Percentiles rank a stretch among this genome's conserved stretches.
Conservation (phyloP, 2,113 vertebrate genomes). For the Entomyzon cyanotis region DNA sequence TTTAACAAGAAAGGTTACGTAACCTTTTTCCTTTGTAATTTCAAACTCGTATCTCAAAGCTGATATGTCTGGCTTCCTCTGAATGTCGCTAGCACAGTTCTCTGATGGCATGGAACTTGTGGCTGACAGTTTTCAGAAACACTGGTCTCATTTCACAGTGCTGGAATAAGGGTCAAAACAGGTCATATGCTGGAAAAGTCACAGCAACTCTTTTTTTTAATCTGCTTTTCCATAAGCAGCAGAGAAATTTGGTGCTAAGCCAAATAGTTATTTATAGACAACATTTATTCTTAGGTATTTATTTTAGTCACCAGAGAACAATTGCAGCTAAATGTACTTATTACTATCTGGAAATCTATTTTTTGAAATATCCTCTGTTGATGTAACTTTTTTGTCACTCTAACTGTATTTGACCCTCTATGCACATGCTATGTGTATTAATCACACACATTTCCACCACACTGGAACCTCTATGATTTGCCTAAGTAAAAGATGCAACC, state of each 20-base stretch:
- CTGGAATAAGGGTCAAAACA: not conserved
- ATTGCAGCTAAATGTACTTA: conserved; percentile 36
- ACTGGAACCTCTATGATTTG: not conserved
- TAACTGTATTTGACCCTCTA: not conserved
- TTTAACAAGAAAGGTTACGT: not conserved
- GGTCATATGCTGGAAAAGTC: conserved; percentile 40
- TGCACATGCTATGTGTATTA: not conserved
- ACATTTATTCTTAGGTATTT: conserved; percentile 57
- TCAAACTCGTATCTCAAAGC: not conserved
- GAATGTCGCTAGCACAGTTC: rapidly evolving
- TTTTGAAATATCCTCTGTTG: not conserved
- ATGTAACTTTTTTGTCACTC: not conserved
- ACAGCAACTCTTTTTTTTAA: not conserved
- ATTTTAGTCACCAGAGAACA: conserved; percentile 55
- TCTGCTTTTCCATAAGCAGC: conserved; percentile 56
- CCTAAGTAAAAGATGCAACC: not conserved
- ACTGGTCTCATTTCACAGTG: not conserved
- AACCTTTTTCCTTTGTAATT: not conserved
- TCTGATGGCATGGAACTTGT: not conserved
- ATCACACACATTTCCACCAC: not conserved
- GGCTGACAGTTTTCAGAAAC: not conserved
- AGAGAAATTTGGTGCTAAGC: not conserved
- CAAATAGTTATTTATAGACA: conserved; percentile 55
- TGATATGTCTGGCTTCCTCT: not conserved
- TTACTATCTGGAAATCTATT: conserved; percentile 35